Base-by-base conservation (phyloP, 64 coral and sea anemone genomes). In the Montipora capricornis region DNA sequence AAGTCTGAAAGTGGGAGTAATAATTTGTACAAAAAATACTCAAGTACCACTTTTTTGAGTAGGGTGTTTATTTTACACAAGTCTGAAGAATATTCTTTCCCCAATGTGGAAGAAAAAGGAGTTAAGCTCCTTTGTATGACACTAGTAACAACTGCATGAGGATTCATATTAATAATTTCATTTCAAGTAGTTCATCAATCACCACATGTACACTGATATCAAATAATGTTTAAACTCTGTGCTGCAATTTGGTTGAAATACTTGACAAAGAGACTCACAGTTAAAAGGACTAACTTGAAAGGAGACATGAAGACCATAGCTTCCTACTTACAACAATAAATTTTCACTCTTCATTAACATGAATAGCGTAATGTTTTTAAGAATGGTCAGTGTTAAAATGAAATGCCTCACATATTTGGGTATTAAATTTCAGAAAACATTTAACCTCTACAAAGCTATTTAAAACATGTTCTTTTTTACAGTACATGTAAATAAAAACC, bases 361-460 rank as follows among this genome's bases (percentile, higher is more conserved):
- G 46, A 20, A 20, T 50, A 48, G 82, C 17, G 7, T 22, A 71
- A 50, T 20, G 62, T 9, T 71, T 86, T 22, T 12, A 14, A 73
- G 19, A 86, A 86, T 71, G 17, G 8, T 20, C 82, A 16, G 22
- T 44, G 45, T 70, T 49, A 19, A 52, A 13, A 22, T 86, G 82
- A 86, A 83, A 86, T 86, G n/a, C 44, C 20, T 49, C 66, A 71
- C 82, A 86, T 86, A 45, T 86, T 86, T 71, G 48, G 62, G 82
- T 86, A 20, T 86, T 86, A 50, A 86, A 86, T 86, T 86, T 86
- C 82, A 86, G 62, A 86, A 60, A 86, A 46, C 45, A 22, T 70
- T 86, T 48, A 59, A 70, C 58, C 81, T 68, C 37, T 47, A 68
- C 45, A 86, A 20, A 86, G 47, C 62, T 67, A 62, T 83, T n/a